Conservation (phyloP, 2,113 vertebrate genomes). For the Chrysemys picta region DNA sequence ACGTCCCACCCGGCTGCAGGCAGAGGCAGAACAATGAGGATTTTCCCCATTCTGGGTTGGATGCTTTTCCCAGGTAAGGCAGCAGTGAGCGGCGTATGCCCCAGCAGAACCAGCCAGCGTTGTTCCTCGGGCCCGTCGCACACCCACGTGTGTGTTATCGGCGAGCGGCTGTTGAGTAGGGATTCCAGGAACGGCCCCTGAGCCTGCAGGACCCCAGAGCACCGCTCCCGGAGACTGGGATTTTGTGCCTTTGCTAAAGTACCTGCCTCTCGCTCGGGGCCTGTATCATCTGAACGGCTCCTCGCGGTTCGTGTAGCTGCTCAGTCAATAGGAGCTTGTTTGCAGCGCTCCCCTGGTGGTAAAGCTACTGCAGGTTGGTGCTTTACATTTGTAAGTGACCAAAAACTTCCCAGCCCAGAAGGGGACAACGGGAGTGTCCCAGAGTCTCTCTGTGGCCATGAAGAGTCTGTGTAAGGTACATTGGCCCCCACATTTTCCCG, state of each 20-base stretch:
- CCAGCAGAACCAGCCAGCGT: not conserved
- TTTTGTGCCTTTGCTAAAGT: not conserved
- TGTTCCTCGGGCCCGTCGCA: no score
- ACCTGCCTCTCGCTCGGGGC: fast-evolving
- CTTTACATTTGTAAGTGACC: not conserved
- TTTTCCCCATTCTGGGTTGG: not conserved
- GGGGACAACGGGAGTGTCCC: not conserved
- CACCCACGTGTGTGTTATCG: no score
- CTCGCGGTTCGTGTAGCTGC: no score
- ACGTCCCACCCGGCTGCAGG: not conserved
- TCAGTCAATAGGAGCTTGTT: not conserved
- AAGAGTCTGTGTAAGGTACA: no score
- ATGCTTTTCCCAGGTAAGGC: not conserved
- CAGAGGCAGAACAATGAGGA: not conserved
- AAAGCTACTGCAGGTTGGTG: no score
- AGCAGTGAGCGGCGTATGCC: not conserved
- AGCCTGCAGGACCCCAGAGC: not conserved
- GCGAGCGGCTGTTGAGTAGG: not conserved
- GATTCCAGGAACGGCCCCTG: not conserved
- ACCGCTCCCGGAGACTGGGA: not conserved
- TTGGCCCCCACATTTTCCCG: no score
- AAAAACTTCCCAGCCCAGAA: not conserved
- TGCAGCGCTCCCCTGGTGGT: no score
- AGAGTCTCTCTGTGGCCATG: not conserved
- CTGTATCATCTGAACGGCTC: no score